phyloP scores from a whole-genome alignment of 2,888 invertebrate genomes.

The Nemotelus pantherinus region DNA sequence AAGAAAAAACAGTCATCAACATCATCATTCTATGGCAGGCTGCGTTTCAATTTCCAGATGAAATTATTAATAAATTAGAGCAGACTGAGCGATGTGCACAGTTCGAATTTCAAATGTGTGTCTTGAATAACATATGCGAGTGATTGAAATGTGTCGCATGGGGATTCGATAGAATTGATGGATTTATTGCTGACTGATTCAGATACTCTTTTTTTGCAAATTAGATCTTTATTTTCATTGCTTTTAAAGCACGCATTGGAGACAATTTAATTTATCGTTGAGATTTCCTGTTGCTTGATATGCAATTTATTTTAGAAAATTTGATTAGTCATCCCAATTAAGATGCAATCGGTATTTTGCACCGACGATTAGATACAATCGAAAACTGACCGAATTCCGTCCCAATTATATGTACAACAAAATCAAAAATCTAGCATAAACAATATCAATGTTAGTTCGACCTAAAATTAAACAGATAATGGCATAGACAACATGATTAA shows the following conservation, averaged over 20 bases:
- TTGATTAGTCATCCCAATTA: too few relatives aligned
- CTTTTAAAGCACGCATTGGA: too few relatives aligned
- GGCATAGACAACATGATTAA: neutral
- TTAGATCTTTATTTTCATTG: neutral
- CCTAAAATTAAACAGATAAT: neutral
- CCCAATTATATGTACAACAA: too few relatives aligned
- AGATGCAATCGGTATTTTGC: too few relatives aligned
- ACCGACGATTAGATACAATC: too few relatives aligned
- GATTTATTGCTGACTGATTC: slow-evolving; percentile 6
- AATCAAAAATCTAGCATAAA: neutral
- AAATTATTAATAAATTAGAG: slow-evolving; percentile 39
- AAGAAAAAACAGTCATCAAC: neutral
- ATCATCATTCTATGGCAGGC: neutral
- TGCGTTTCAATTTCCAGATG: slow-evolving; percentile 23
- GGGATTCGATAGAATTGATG: neutral
- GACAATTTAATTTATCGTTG: too few relatives aligned
- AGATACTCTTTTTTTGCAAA: neutral
- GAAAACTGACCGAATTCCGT: too few relatives aligned
- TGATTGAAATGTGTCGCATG: slow-evolving; percentile 12
- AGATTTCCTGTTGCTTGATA: too few relatives aligned
- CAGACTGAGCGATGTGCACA: neutral
- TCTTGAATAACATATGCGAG: slow-evolving; percentile 15
- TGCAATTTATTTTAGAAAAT: too few relatives aligned
- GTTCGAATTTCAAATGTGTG: slow-evolving; percentile 23
- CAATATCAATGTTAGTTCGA: slow-evolving; percentile 27